phyloP scores from a whole-genome alignment of 64 coral and sea anemone species.

The Pocillopora verrucosa region DNA sequence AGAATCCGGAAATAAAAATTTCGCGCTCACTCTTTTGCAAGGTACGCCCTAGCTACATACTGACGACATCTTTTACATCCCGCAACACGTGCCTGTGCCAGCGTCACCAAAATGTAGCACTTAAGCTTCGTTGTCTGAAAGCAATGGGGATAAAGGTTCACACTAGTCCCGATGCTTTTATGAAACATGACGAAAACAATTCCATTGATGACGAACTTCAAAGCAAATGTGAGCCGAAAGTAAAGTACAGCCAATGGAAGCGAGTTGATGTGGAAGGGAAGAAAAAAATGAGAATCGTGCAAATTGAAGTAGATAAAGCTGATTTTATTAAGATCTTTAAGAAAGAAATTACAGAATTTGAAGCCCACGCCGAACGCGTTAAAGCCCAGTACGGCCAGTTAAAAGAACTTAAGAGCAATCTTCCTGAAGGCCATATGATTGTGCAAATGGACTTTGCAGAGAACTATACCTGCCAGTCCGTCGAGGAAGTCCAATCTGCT shows the following conservation, averaged over 20 bases:
- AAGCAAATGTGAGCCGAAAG: no score
- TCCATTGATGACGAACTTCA: no score
- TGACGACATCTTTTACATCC: no score
- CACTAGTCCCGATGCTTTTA: no score
- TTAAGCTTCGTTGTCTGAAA: no score
- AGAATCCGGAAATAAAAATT: no score
- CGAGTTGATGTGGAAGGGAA: constrained; percentile 26
- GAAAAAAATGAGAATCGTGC: constrained; percentile 47
- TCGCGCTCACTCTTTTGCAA: no score
- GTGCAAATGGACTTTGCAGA: constrained; percentile 11
- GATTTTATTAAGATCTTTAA: neutral
- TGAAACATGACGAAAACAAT: no score
- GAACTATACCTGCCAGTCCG: constrained; percentile 43
- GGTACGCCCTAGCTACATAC: no score
- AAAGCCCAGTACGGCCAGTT: constrained; percentile 47
- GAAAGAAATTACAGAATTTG: constrained; percentile 12
- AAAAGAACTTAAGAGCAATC: constrained; percentile 2
- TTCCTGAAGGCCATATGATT: constrained; percentile 1
- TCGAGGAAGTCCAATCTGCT: constrained; percentile 52
- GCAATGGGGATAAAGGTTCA: no score
- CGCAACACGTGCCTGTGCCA: no score
- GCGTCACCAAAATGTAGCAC: no score
- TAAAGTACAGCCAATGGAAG: constrained; percentile 59
- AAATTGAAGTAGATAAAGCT: neutral
- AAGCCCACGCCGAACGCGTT: constrained; percentile 3